phyloP scores from a whole-genome alignment of 2,888 invertebrate species.

The Caenorhabditis auriculariae region DNA sequence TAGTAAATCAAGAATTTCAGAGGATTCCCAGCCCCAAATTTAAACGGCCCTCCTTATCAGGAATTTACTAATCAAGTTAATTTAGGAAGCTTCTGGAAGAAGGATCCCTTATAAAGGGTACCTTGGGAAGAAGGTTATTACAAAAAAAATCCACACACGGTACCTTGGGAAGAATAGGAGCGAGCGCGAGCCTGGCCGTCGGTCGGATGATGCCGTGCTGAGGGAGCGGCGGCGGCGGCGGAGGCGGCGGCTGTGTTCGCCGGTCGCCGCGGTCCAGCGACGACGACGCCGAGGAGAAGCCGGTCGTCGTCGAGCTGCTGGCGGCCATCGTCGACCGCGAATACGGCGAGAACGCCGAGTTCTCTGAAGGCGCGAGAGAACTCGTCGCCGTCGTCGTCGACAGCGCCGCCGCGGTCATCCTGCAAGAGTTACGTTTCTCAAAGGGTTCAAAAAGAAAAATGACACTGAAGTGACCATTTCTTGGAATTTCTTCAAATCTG shows the following conservation, averaged over 20 bases:
- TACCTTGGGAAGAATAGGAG: slow-evolving; percentile 23
- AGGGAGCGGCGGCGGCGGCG: background rate
- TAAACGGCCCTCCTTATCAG: too few species aligned
- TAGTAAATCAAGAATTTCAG: too few species aligned
- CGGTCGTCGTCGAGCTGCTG: background rate
- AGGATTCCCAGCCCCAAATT: too few species aligned
- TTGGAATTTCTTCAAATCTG: too few species aligned
- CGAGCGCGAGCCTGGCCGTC: slow-evolving; percentile 16
- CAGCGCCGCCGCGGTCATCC: slow-evolving; percentile 16
- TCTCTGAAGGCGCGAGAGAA: slow-evolving; percentile 12
- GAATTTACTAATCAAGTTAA: too few species aligned
- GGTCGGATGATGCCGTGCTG: slow-evolving; percentile 22
- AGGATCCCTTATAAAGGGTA: too few species aligned
- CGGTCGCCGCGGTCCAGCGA: background rate
- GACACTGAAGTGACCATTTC: too few species aligned
- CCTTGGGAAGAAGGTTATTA: background rate
- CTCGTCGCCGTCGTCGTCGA: slow-evolving; percentile 11
- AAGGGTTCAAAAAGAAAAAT: too few species aligned
- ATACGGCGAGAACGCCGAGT: slow-evolving; percentile 22
- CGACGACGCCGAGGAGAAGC: background rate
- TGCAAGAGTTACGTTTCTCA: slow-evolving; percentile 2
- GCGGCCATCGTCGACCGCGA: slow-evolving; percentile 1
- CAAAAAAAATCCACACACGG: too few species aligned
- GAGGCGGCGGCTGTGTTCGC: slow-evolving; percentile 1
- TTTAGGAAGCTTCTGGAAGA: too few species aligned